These are phyloP conservation scores for Pterois miles DNA, from an alignment of 2,797 vertebrate genomes.

Conservation along the genomic window DNA sequence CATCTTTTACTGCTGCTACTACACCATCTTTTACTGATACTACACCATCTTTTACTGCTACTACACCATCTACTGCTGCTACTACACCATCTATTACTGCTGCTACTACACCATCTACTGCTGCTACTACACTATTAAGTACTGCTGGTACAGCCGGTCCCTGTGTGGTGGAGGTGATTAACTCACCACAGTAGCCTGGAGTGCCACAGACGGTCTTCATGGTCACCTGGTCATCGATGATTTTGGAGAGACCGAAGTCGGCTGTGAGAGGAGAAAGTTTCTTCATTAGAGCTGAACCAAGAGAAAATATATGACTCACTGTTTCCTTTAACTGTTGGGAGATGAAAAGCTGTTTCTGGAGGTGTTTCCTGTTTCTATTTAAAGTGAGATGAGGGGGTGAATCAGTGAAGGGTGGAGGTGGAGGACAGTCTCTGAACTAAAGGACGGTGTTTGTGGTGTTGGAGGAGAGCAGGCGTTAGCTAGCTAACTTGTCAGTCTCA, in stretches of 20 bases:
- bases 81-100: neutral
- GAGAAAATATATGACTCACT: neutral
- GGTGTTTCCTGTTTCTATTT: constrained; percentile 24
- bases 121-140: neutral
- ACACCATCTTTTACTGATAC: neutral
- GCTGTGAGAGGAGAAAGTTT: constrained; percentile 69
- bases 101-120: neutral
- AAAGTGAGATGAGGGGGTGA: neutral
- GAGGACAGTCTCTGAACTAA: constrained; percentile 22
- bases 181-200: constrained; percentile 91
- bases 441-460: neutral
- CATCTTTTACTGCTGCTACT: neutral
- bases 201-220: constrained; percentile 94
- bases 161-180: neutral
- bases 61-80: neutral
- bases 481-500: no score
- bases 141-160: no score
- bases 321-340: neutral
- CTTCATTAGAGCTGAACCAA: no score
- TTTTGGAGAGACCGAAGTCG: constrained; percentile 92
- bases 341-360: neutral
- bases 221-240: constrained; percentile 89
- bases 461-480: no score
- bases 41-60: neutral
- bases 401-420: constrained; percentile 8